Evolutionary conservation across 2,888 invertebrate genomes (phyloP), one percentile per base, ranked within the genome.

Genomic region (Cactoblastis cactorum): DNA sequence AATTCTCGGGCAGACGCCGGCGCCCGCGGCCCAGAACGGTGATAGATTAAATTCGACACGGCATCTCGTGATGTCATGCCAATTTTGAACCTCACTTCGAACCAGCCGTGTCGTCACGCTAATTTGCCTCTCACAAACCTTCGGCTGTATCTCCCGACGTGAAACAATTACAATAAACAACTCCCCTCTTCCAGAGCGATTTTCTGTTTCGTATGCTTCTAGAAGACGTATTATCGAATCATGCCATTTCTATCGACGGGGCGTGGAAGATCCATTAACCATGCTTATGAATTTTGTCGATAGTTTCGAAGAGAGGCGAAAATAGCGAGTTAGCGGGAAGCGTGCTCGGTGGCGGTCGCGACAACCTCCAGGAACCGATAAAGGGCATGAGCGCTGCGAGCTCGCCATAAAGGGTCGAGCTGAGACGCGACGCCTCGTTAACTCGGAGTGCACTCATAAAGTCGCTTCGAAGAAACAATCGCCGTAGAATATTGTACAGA

Each of bases 31-130:
- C 53, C 60, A 65, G 59, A 59, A 56, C 75, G 83, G 88, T 88
- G 87, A 88, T 89, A 88, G 89, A 89, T 89, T 88, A 85, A 84
- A 88, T 89, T 85, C 77, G 89, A 80, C 83, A 85, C 87, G 87
- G 80, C 74, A 85, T 81, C 84, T 86, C 86, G 76, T 82, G 83
- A 81, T 86, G 87, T 86, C 85, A 87, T 81, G 89, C 86, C 84
- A 82, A 88, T 86, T 86, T 77, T 67, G 74, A 74, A 69, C 60
- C 67, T 73, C 71, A 71, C 70, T 66, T 71, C 74, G 69, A 68
- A 63, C 68, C 61, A 57, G 70, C 62, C 73, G 69, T 68, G 71
- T 72, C 83, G 83, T 83, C 85, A 85, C 82, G 85, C 80, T 80
- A 71, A 74, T 82, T 83, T 71, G 58, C 69, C 63, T 67, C 67